A percentile compares a stretch with the other conserved stretches of the same genome.
Conservation (phyloP, 2,888 invertebrate species). For the Lasioglossum villosulum region DNA sequence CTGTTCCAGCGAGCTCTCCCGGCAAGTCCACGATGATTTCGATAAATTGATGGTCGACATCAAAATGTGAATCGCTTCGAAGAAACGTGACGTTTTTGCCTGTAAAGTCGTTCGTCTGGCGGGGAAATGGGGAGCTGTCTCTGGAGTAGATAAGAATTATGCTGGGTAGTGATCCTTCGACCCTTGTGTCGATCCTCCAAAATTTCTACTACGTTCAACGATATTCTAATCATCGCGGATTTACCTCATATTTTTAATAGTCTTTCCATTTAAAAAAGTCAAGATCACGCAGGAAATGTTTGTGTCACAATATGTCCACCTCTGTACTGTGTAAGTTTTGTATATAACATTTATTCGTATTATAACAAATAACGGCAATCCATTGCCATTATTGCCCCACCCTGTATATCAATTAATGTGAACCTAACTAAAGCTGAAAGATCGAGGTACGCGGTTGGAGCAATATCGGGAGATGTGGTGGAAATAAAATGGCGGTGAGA, state of each 20-base stretch:
- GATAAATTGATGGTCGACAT: conserved; percentile 1
- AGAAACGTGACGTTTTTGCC: not conserved
- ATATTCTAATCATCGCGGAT: not conserved
- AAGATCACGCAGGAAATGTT: too few species aligned
- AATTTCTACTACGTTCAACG: not conserved
- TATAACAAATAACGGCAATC: too few species aligned
- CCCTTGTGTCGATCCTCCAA: not conserved
- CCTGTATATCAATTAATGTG: too few species aligned
- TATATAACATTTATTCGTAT: too few species aligned
- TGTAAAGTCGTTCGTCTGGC: not conserved
- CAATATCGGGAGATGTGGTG: not conserved
- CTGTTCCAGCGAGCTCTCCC: not conserved
- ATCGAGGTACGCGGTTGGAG: not conserved
- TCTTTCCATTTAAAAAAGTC: too few species aligned
- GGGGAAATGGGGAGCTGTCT: not conserved
- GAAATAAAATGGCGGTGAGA: not conserved
- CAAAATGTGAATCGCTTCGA: not conserved
- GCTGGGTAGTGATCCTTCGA: not conserved
- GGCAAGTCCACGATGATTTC: not conserved
- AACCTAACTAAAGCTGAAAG: too few species aligned
- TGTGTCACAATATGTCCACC: too few species aligned
- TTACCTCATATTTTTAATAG: not conserved
- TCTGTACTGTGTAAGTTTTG: too few species aligned
- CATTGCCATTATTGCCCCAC: too few species aligned
- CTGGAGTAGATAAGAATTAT: not conserved